Evolutionary conservation across 2,888 invertebrate genomes (phyloP).

Genomic region (Drosophila flavopinicola): DNA sequence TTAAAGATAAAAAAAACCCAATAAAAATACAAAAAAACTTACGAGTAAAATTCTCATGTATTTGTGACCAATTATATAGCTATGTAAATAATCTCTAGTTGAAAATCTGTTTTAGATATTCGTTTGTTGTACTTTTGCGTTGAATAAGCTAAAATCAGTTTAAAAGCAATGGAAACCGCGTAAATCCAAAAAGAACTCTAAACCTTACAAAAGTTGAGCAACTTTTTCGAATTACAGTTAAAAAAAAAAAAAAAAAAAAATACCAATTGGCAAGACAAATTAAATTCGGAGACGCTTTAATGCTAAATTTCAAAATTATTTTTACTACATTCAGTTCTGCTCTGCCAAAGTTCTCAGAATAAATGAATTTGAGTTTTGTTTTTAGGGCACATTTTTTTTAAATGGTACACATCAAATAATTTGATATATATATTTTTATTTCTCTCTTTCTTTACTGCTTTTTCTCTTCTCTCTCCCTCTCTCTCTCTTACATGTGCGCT

Average conservation of each 20-base stretch:
- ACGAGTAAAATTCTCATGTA: slow-evolving; percentile 19
- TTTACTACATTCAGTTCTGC: slow-evolving; percentile 4
- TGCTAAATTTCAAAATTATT: slow-evolving; percentile 5
- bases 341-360: slow-evolving; percentile 31
- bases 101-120: slow-evolving; percentile 31
- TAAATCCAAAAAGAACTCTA: not conserved
- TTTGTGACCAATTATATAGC: slow-evolving; percentile 31
- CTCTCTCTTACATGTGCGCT: slow-evolving; percentile 72
- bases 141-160: slow-evolving; percentile 65
- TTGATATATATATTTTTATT: slow-evolving; percentile 46
- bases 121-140: slow-evolving; percentile 29
- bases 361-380: not conserved
- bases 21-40: slow-evolving; percentile 7
- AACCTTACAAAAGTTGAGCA: not conserved
- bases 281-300: slow-evolving; percentile 1
- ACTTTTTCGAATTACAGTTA: not conserved
- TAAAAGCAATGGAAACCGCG: slow-evolving; percentile 30
- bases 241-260: slow-evolving; percentile 1
- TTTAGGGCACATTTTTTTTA: slow-evolving; percentile 9
- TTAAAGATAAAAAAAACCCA: slow-evolving; percentile 10
- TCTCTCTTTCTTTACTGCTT: slow-evolving; percentile 62
- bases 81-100: slow-evolving; percentile 58
- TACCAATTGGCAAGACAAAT: slow-evolving; percentile 26
- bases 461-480: slow-evolving; percentile 56
- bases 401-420: slow-evolving; percentile 38